Evolutionary conservation across 2,888 invertebrate genomes (phyloP).

Genomic region (Gortyna flavago): DNA sequence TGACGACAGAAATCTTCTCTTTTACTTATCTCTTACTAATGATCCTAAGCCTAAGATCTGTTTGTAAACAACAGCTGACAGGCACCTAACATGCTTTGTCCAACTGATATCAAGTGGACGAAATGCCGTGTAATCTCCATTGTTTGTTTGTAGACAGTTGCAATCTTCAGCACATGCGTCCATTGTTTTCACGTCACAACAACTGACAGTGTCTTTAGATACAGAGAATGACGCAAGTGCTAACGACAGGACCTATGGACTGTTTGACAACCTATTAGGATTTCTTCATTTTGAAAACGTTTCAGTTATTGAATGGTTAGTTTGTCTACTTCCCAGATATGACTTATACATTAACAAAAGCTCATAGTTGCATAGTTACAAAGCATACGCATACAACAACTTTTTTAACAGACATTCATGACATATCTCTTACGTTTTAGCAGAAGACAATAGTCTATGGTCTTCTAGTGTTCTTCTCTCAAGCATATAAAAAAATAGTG

Average conservation of each 20-base stretch:
- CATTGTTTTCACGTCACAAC: slow-evolving; percentile 38
- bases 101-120: slow-evolving; percentile 23
- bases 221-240: slow-evolving; percentile 21
- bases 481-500: background rate
- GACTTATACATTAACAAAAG: background rate
- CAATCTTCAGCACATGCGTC: slow-evolving; percentile 32
- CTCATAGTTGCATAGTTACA: background rate
- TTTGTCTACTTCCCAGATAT: background rate
- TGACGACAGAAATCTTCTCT: slow-evolving; percentile 19
- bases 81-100: slow-evolving; percentile 6
- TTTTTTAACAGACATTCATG: background rate
- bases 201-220: slow-evolving; percentile 13
- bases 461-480: background rate
- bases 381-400: background rate
- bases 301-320: background rate
- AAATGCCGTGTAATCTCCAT: slow-evolving; percentile 45
- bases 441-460: background rate
- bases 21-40: slow-evolving; percentile 19
- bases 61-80: slow-evolving; percentile 39
- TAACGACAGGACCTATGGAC: slow-evolving; percentile 14
- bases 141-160: slow-evolving; percentile 45
- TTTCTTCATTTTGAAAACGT: slow-evolving; percentile 10
- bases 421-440: background rate
- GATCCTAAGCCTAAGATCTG: slow-evolving; percentile 7
- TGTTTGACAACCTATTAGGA: slow-evolving; percentile 9